phyloP scores from a whole-genome alignment of 2,113 vertebrate species.

The Hippocampus barbouri region DNA sequence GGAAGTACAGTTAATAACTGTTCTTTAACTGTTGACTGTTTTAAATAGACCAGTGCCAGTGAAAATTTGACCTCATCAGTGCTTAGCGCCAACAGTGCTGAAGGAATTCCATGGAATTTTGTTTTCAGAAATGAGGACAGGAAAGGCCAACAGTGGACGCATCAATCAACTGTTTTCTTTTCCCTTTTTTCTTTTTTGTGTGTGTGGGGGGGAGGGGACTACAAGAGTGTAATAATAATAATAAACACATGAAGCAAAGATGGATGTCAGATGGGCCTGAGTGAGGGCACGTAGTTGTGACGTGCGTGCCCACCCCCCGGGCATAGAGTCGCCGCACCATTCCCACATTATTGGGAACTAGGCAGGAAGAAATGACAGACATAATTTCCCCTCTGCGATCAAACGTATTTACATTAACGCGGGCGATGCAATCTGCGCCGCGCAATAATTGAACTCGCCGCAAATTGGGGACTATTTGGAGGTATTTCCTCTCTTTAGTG shows the following conservation, averaged over 20 bases:
- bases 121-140: slow-evolving; percentile 61
- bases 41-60: slow-evolving; percentile 50
- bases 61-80: slow-evolving; percentile 59
- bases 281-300: slow-evolving; percentile 70
- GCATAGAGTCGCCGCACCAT: slow-evolving; percentile 43
- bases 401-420: slow-evolving; percentile 74
- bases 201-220: slow-evolving; percentile 20
- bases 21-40: not conserved
- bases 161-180: slow-evolving; percentile 59
- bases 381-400: slow-evolving; percentile 72
- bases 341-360: slow-evolving; percentile 73
- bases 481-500: slow-evolving; percentile 74
- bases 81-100: slow-evolving; percentile 49
- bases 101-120: slow-evolving; percentile 63
- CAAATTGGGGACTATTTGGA: slow-evolving; percentile 74
- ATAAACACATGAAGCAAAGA: slow-evolving; percentile 61
- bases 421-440: slow-evolving; percentile 69
- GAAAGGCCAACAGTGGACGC: slow-evolving; percentile 60
- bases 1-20: not conserved
- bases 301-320: slow-evolving; percentile 34
- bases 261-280: slow-evolving; percentile 65
- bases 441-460: slow-evolving; percentile 73
- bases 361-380: slow-evolving; percentile 80
- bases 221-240: slow-evolving; percentile 69
- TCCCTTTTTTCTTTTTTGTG: slow-evolving; percentile 5